Base-by-base conservation (phyloP, 2,113 vertebrate species). In the Gnathonemus echidnorhynchus region DNA sequence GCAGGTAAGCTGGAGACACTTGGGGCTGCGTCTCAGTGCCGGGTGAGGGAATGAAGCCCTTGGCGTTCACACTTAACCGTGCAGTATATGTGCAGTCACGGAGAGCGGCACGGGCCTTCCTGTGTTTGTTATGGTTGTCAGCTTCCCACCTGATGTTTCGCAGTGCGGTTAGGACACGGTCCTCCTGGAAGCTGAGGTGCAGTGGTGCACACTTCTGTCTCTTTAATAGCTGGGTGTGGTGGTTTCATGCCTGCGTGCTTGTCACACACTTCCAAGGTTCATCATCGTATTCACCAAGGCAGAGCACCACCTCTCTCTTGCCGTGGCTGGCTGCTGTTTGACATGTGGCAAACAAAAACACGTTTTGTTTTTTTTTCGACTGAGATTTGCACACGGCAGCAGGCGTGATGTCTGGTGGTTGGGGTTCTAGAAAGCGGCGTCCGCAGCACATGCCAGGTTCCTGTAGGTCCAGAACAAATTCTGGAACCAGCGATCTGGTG, bases 191-290 rank as follows among this genome's bases (percentile, higher is more conserved):
- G 42, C 19, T 84, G 42, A 84, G 45, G 10, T 85, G 83, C 15
- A 48, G 45, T 24, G 19, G 21, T 46, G 21, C 21, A 42, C 83
- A 3, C 24, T 24, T 21, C 83, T 85, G 42, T 85, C 39, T 85
- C 45, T 85, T 85, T 85, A 85, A 85, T 85, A 9, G 45, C 42
- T 85, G 83, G 83, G 83, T 85, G 83, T 48, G 83, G 83, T n/a
- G 42, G 19, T n/a, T 85, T 85, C 45, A n/a, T n/a, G 45, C 42
- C 45, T 46, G 17, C 19, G 19, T 39, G 45, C 42, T 10, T 10
- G 45, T n/a, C 45, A 48, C 5, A 48, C 83, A 27, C 19, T 48
- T 85, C 42, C 39, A 45, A 48, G 83, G 45, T 48, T 85, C 83
- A 24, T 80, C 74, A 5, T 80, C 5, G 35, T 80, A 42, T 35